Conservation (phyloP, 2,888 invertebrate species). For the Ormyrus thymus region DNA sequence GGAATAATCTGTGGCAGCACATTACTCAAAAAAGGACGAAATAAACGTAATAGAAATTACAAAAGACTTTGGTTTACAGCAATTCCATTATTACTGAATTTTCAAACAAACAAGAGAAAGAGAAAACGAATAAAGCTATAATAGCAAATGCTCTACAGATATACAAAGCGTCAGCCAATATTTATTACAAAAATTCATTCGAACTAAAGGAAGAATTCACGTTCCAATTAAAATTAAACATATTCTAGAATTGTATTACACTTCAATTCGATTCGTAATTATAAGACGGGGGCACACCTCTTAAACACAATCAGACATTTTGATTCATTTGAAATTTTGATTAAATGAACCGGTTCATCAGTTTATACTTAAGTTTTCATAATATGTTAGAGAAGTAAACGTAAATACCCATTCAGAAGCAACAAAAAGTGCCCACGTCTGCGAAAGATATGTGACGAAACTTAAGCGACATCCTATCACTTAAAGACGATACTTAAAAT, state of each 20-base stretch:
- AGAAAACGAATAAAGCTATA: constrained; percentile 41
- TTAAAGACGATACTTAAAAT: constrained; percentile 44
- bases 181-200: constrained; percentile 27
- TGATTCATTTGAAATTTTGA: background rate
- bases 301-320: constrained; percentile 6
- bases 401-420: too few species aligned
- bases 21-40: constrained; percentile 64
- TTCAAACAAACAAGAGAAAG: constrained; percentile 56
- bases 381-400: background rate
- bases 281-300: constrained; percentile 27
- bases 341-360: background rate
- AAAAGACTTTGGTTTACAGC: constrained; percentile 74
- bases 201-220: constrained; percentile 18
- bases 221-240: constrained; percentile 44
- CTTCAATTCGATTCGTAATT: constrained; percentile 44
- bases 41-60: constrained; percentile 60
- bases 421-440: background rate
- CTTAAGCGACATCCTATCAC: constrained; percentile 22
- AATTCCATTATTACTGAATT: constrained; percentile 58
- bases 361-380: background rate
- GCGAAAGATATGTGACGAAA: constrained; percentile 37
- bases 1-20: constrained; percentile 66
- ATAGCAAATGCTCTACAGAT: constrained; percentile 63
- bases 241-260: constrained; percentile 38
- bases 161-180: constrained; percentile 48